A percentile compares a stretch with the other conserved stretches of the same genome.
Evolutionary conservation across 2,888 invertebrate species (phyloP).

Genomic region (Drosophila sordidapex): DNA sequence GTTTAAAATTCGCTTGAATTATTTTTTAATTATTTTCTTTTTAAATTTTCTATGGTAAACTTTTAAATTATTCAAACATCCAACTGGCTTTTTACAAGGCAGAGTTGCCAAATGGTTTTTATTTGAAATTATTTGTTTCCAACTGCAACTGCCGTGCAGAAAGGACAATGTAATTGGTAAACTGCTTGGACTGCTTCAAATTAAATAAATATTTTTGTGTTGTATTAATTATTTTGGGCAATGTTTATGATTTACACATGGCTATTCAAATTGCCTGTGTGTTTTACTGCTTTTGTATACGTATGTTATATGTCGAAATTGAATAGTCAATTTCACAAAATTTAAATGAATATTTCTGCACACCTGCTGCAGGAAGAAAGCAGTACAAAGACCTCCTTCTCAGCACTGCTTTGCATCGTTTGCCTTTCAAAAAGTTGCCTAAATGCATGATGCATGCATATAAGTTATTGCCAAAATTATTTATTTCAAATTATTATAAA

Average conservation of each 20-base stretch:
- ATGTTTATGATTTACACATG: background rate
- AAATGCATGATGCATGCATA: background rate
- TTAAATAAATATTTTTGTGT: background rate
- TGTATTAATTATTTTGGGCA: background rate
- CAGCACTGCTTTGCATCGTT: background rate
- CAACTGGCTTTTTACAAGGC: background rate
- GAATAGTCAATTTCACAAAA: background rate
- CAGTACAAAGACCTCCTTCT: background rate
- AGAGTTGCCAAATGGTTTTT: background rate
- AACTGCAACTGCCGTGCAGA: background rate
- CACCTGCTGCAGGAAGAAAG: background rate
- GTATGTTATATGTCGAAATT: background rate
- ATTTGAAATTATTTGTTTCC: background rate
- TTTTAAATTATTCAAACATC: background rate
- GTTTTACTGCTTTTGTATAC: background rate
- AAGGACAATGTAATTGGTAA: background rate
- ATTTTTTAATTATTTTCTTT: background rate
- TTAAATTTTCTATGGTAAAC: background rate
- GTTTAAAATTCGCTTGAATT: background rate
- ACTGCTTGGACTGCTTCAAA: background rate
- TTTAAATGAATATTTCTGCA: background rate
- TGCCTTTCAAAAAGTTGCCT: background rate
- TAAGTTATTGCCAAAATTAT: conserved; percentile 23
- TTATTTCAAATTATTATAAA: conserved; percentile 9
- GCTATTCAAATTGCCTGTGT: background rate